Evolutionary conservation across 2,888 invertebrate species (phyloP), one percentile per base, ranked within the genome.

Genomic region (Dastarcus helophoroides): DNA sequence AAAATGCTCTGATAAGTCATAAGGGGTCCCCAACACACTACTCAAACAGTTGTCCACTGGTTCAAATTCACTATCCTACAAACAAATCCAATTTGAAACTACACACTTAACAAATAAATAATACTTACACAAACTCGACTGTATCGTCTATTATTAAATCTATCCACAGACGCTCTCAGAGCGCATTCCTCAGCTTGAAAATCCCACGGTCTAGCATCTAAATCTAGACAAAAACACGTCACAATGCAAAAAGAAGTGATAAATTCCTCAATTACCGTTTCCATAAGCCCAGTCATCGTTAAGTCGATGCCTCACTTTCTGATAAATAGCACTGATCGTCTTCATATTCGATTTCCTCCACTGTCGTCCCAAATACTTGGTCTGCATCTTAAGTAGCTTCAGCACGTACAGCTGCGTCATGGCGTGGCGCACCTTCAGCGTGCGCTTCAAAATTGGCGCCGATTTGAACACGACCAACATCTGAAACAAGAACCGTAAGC

Each of bases 211-310:
- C 93, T 72, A 0, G 94, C 94, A 64, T 97, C 94, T 48, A 95
- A 75, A 67, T 95, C 88, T 76, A 34, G 14, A 49, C 10, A 5
- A 26, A 13, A 13, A 26, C 5, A 12, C 10, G 13, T 5, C 5
- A 6, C 6, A 13, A 7, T 13, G 5, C 10, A 10, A 10, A 12
- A 5, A 13, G 26, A 8, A 26, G 14, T 5, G 5, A 26, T 13
- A 12, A 23, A 8, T 12, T 6, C 10, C 5, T 8, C 6, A 36
- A 50, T 56, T 59, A 77, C 76, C 86, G 67, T 98, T 98, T 31
- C 97, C 97, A 67, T 88, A 98, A 3, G 98, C 98, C 98, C 98
- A 99, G 61, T 99, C 98, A 58, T 99, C 98, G 53, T 95, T 97
- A 23, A 98, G 69, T 32, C 95, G 75, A 65, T 95, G 94, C 14